Conservation (phyloP, 2,113 vertebrate species). For the cattle (Bos taurus) region ARS-UCD2.0 NC_037348.1:48026001-48026500, state of each 20-base stretch:
- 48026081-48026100: background rate
- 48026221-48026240: background rate
- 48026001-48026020: background rate
- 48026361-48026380: constrained; percentile 56
- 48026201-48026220: background rate
- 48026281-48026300: constrained; percentile 12
- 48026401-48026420: constrained; percentile 70
- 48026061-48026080: background rate
- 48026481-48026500: constrained; percentile 52
- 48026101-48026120: background rate
- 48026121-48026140: background rate
- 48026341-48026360: constrained; percentile 62
- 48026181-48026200: background rate
- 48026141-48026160: background rate
- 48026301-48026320: constrained; percentile 33
- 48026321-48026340: constrained; percentile 57
- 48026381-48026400: constrained; percentile 65
- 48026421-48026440: constrained; percentile 66
- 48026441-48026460: constrained; percentile 59
- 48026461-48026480: constrained; percentile 71
- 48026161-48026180: background rate
- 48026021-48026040: background rate
- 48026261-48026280: constrained; percentile 7
- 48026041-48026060: background rate
- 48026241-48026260: background rate